Evolutionary conservation across 2,797 vertebrate species (phyloP), one percentile per base, ranked within the genome.

Genomic region (Sciurus carolinensis): DNA sequence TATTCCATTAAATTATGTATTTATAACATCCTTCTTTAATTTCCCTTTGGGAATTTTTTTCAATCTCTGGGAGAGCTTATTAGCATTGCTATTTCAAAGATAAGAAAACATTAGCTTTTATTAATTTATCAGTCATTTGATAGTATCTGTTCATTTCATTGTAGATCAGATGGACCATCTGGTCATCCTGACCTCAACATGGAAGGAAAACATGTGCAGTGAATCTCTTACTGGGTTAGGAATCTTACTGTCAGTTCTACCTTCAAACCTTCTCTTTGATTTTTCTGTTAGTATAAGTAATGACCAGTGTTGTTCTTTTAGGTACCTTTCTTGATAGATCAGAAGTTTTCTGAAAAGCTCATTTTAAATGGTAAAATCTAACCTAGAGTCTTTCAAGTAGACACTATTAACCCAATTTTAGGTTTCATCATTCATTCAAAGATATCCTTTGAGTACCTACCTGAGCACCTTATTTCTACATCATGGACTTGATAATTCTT

Each of bases 61-160:
- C 86, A 95, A 66, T 57, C 14, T 93, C 50, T 80, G 36, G 15
- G 75, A 87, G 54, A 95, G 33, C 10, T 91, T 57, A 77, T 84
- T 96, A 0, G 50, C 57, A 91, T 87, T 36, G 5, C 6, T 94
- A 7, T 97, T 92, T 97, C 94, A 11, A 30, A 94, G 30, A 80
- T 87, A 90, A 88, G 89, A 93, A 94, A 33, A 72, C 42, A 82
- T 80, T 95, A 94, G 44, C 22, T 86, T 93, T 96, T 96, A 59
- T 30, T 94, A 71, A 90, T 76, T 57, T 66, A 30, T 89, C 77
- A 8, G 12, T 77, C 28, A 86, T 95, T 95, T 86, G 17, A 30
- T 94, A 88, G 30, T 92, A 90, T 96, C 22, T 92, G 7, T 91
- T 96, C 1, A 36, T 89, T 97, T 96, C 26, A 67, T 52, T 64